These are phyloP conservation scores for Campylorhamphus procurvoides DNA, from an alignment of 2,113 vertebrate species.

Conservation along the genomic window DNA sequence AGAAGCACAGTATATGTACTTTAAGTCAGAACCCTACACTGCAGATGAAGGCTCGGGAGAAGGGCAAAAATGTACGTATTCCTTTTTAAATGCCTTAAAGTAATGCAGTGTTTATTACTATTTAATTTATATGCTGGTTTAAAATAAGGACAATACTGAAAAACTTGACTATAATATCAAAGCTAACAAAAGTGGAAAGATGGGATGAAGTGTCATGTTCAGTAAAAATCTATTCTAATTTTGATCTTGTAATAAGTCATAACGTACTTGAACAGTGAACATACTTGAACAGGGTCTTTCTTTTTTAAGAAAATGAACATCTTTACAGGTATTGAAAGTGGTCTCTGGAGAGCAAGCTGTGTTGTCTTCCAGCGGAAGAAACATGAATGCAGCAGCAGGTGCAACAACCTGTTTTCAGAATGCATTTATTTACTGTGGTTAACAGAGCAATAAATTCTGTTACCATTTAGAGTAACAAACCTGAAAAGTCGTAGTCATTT, in stretches of 20 bases:
- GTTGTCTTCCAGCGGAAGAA: background rate
- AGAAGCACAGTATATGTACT: slow-evolving; percentile 90
- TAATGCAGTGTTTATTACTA: background rate
- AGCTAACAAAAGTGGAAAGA: background rate
- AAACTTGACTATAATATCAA: background rate
- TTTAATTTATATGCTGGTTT: background rate
- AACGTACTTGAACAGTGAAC: background rate
- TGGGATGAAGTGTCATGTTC: background rate
- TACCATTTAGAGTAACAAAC: background rate
- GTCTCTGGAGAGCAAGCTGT: background rate
- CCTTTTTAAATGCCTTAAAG: background rate
- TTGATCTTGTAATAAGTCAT: background rate
- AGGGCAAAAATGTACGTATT: slow-evolving; percentile 90
- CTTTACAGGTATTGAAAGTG: background rate
- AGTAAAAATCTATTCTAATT: background rate
- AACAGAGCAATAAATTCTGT: background rate
- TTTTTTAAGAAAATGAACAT: background rate
- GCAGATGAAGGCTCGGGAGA: slow-evolving; percentile 84
- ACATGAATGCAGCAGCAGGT: background rate
- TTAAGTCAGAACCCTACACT: slow-evolving; percentile 86
- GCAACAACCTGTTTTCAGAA: background rate
- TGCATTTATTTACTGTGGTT: background rate
- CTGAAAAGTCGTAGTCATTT: background rate
- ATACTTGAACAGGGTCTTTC: background rate
- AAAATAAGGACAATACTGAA: background rate